Evolutionary conservation across 35 echinoderm and acorn worm genomes (phyloP).

Genomic region (Eucidaris tribuloides): DNA sequence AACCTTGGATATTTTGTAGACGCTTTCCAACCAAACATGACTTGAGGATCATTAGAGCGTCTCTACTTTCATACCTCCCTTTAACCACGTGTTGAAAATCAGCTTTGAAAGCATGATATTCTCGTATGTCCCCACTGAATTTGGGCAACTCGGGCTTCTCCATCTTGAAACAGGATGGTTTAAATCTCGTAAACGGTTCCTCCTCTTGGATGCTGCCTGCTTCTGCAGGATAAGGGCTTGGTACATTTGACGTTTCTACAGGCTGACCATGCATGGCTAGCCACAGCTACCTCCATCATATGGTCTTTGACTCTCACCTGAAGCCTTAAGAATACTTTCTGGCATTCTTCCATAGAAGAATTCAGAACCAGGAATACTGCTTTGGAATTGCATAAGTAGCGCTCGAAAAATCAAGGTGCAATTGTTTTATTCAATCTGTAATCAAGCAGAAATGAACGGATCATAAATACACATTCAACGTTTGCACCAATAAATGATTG

Average conservation of each 20-base stretch:
- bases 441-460: too few species aligned
- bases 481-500: too few species aligned
- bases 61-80: background rate
- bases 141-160: slow-evolving; percentile 35
- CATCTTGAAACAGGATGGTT: slow-evolving; percentile 20
- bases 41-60: background rate
- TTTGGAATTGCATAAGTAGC: too few species aligned
- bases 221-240: background rate
- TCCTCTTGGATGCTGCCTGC: background rate
- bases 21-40: slow-evolving; percentile 40
- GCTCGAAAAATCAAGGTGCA: too few species aligned
- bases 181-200: background rate
- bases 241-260: background rate
- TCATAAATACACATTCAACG: too few species aligned
- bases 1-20: slow-evolving; percentile 27
- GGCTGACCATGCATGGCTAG: background rate
- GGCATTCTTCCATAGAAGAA: too few species aligned
- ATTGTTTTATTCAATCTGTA: too few species aligned
- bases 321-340: slow-evolving; percentile 6
- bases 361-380: too few species aligned
- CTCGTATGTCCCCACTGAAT: slow-evolving; percentile 51
- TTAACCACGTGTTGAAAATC: slow-evolving; percentile 45
- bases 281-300: background rate
- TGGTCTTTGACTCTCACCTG: slow-evolving; percentile 14
- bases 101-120: slow-evolving; percentile 38